Base-by-base conservation (phyloP, 1,140 invertebrate genomes). In the Bombus terrestris region DNA sequence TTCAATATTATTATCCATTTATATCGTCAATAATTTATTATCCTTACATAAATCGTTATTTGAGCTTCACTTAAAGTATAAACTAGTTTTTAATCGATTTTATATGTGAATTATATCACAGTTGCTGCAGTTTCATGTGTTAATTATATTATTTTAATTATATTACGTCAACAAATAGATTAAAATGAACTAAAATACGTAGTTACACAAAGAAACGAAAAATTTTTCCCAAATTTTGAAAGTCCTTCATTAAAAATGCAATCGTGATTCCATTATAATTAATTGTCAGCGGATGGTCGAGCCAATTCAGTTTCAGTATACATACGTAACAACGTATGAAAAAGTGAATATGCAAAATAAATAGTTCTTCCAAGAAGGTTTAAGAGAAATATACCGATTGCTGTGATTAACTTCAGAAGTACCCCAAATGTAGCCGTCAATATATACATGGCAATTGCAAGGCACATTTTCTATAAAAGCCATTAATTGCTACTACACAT, bases 361-460 rank as follows among this genome's bases (percentile, higher is more conserved):
- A 93, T 93, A 1, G 73, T 76, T 88, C 89, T 90, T 41, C 92
- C 94, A 13, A 93, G 71, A 1, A 93, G 10, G 0, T 87, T 92
- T 13, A 94, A 59, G 1, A 93, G 5, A 85, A 92, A 94, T 62
- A 94, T 90, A 22, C 91, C 90, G 0, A 93, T 28, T 8, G 84
- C 87, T 13, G 92, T 82, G 13, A 92, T 13, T 0, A 93, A 37
- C 66, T 93, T 91, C 64, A 87, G 90, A 0, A 93, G 10, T 12
- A 92, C 85, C n/a, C 90, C 89, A 8, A 94, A 71, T 1, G 88
- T 85, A 13, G 91, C 93, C 6, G 92, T 93, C 5, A 94, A 73
- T 18, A 93, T 47, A 73, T 94, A 95, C 87, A 95, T 88, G 5
- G 87, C 88, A 28, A 95, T 93, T 39, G 93, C 92, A 39, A 95